Percentiles rank a stretch among this genome's conserved stretches.
Conservation (phyloP, 2,113 vertebrate species). For the Elaphurus davidianus region DNA sequence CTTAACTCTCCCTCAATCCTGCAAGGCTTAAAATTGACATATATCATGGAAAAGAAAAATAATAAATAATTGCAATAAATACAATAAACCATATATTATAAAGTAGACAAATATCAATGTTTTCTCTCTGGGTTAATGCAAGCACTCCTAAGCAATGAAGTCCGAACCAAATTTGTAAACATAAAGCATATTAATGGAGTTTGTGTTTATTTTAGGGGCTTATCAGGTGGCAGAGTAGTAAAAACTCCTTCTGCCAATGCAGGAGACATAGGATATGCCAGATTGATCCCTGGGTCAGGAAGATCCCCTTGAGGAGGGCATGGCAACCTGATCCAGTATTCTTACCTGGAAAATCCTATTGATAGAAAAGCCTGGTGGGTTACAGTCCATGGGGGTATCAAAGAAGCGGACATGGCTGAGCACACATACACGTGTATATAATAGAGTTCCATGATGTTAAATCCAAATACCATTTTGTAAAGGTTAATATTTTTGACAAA, state of each 20-base stretch:
- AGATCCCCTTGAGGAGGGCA: neutral
- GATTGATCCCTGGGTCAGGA: neutral
- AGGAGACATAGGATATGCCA: neutral
- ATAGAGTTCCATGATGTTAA: neutral
- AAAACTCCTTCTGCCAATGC: neutral
- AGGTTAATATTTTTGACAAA: neutral
- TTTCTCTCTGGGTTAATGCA: neutral
- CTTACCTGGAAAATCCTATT: neutral
- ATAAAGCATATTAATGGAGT: neutral
- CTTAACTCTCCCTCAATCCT: neutral
- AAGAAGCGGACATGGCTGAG: neutral
- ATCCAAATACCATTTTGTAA: neutral
- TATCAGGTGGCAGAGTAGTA: neutral
- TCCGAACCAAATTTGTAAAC: neutral
- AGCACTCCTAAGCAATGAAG: neutral
- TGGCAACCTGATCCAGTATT: neutral
- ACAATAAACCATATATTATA: neutral
- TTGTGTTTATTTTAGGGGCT: neutral
- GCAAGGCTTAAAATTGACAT: neutral
- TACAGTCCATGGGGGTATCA: neutral
- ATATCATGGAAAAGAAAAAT: neutral
- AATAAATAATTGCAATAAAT: neutral
- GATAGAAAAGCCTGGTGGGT: neutral
- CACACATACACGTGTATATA: neutral
- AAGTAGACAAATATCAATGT: neutral